Evolutionary conservation across 2,113 vertebrate species (phyloP), one percentile per base, ranked within the genome.

Genomic region (Halcyon senegalensis): DNA sequence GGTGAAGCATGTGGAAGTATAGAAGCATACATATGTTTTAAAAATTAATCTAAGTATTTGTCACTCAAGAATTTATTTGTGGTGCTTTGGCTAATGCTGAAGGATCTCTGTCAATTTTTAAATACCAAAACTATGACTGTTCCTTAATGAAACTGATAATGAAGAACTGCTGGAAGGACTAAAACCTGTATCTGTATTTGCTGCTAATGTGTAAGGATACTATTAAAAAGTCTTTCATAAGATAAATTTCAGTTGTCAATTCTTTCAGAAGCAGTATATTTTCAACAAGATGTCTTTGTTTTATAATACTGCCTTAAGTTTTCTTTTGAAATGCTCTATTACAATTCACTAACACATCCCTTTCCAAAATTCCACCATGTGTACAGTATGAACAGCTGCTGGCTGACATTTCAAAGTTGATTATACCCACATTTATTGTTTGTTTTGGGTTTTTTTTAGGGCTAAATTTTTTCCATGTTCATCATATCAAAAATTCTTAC

Each of bases 401-500:
- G 3, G 16, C 11, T 81, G 28, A 60, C 18, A n/a, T 50, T 33
- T 78, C 13, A 5, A 81, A 64, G 9, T 21, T 92, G 44, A 84
- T 50, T 39, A 63, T 33, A 55, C 1, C 6, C 13, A 5, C 10
- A 27, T 27, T 80, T 48, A 33, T 24, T 30, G 30, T 50, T 50
- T 50, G 20, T 11, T 50, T 50, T 24, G 14, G 46, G 18, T 7
- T 30, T 66, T 56, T 37, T 59, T 55, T 64, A 51, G 78, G 53
- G 27, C 7, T 74, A 64, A 28, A 86, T 58, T 66, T 90, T 84
- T 31, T 72, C 16, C 11, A 30, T 0, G 8, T 73, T 90, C 51
- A 79, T 33, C 17, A 48, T 9, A 84, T 69, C 2, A 89, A 84
- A 92, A 95, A 78, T 55, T 98, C 99, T 91, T 97, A 99, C 99